A percentile compares a stretch with the other conserved stretches of the same genome.
phyloP scores from a whole-genome alignment of 2,888 invertebrate genomes.

The Apoderus coryli region DNA sequence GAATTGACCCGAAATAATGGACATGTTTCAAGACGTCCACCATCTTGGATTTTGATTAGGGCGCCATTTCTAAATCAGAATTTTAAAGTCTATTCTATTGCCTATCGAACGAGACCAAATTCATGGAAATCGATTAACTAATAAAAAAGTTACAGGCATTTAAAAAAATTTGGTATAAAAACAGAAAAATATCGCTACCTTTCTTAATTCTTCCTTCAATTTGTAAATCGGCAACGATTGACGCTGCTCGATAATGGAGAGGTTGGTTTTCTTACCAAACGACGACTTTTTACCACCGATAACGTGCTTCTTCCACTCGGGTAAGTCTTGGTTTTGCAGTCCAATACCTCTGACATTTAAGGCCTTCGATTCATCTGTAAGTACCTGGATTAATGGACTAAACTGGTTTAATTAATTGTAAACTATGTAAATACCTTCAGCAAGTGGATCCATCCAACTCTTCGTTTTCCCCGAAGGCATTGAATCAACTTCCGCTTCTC shows the following conservation, averaged over 20 bases:
- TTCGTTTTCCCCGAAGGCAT: constrained; percentile 71
- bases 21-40: no score
- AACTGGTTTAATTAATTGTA: no score
- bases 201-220: constrained; percentile 83
- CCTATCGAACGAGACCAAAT: no score
- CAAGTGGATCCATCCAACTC: constrained; percentile 94
- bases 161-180: no score
- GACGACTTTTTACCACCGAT: constrained; percentile 96
- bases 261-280: constrained; percentile 92
- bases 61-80: no score
- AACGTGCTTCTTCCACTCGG: constrained; percentile 99
- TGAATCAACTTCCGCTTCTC: constrained; percentile 84
- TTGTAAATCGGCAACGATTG: constrained; percentile 94
- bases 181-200: no score
- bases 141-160: no score
- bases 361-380: constrained; percentile 19
- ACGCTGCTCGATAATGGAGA: constrained; percentile 87
- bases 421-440: constrained; percentile 65
- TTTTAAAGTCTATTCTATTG: no score
- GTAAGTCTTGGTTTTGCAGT: constrained; percentile 74
- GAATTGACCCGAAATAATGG: no score
- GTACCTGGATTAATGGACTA: no score
- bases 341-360: constrained; percentile 71
- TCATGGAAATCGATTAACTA: no score
- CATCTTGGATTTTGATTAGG: no score